Evolutionary conservation across 2,888 invertebrate genomes (phyloP), one percentile per base, ranked within the genome.

Genomic region (Diplazon laetatorius): DNA sequence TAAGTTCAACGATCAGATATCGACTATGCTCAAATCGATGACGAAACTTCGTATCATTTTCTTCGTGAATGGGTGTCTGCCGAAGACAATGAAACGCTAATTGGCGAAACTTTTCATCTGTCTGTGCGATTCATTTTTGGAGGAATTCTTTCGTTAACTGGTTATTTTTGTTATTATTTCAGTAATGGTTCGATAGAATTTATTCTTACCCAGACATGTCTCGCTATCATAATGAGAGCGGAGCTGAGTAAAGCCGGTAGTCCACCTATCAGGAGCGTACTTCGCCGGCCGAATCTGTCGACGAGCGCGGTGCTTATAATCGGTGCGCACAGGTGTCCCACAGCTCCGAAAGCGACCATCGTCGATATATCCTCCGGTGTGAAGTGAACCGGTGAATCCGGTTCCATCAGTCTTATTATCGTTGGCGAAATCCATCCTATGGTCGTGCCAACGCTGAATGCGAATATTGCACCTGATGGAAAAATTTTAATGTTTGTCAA

Each of bases 371-470:
- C 80, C 14, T 83, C 81, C 8, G 77, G 59, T 1, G 82, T 84
- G 22, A 85, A 78, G 9, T 68, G 46, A 39, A 87, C 80, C 8
- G 84, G 82, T 1, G 87, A 86, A 30, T 84, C 85, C 14, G 84
- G 74, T 12, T 76, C 77, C 76, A 82, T 70, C 42, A 87, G 72
- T 63, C 82, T 85, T 4, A 84, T 80, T 12, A 84, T 79, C 25
- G 81, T 85, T 52, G 87, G 86, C 18, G 86, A 85, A 35, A 83
- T 83, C 87, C 88, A 88, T 65, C 87, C 88, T 12, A 84, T 20
- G 2, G 84, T 52, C 22, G 76, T 77, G 9, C 87, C 87, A 18
- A 82, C 52, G 57, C 82, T 82, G 48, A 84, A 82, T 48, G 75
- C 55, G 52, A 80, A 69, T 37, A 81, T 14, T 4, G 82, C 76